Percentiles rank a stretch among this genome's conserved stretches.
Evolutionary conservation across 2,888 invertebrate species (phyloP).

Genomic region (Yponomeuta sedellus): DNA sequence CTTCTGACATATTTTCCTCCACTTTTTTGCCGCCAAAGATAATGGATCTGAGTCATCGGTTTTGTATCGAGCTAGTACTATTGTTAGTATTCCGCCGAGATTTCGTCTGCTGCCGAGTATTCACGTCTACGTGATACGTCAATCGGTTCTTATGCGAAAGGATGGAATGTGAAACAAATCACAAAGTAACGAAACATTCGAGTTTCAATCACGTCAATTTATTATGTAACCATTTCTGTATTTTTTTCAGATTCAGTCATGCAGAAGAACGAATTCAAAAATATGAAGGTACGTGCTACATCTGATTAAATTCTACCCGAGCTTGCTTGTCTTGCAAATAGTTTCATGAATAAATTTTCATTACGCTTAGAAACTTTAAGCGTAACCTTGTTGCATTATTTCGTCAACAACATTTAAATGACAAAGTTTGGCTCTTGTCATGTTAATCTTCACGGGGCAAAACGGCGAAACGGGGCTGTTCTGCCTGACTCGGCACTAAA

Average conservation of each 20-base stretch:
- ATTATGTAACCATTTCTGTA: not conserved
- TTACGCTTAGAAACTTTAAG: not conserved
- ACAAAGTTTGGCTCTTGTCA: slow-evolving; percentile 13
- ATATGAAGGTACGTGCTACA: slow-evolving; percentile 36
- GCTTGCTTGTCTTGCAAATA: not conserved
- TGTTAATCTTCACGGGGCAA: slow-evolving; percentile 9
- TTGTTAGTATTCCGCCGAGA: too few species aligned
- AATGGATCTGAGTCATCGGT: not conserved
- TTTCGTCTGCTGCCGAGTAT: too few species aligned
- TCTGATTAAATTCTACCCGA: not conserved
- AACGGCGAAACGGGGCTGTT: slow-evolving; percentile 1
- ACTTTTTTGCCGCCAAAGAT: not conserved
- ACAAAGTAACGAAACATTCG: too few species aligned
- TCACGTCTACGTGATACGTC: too few species aligned
- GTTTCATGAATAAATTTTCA: not conserved
- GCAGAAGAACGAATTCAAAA: slow-evolving; percentile 29
- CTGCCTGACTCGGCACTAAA: not conserved
- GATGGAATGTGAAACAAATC: too few species aligned
- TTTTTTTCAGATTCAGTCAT: slow-evolving; percentile 30
- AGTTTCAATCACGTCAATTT: too few species aligned
- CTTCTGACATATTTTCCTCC: slow-evolving; percentile 34
- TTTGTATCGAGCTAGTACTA: too few species aligned
- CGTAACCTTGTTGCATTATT: not conserved
- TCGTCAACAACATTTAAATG: slow-evolving; percentile 1
- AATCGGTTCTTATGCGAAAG: too few species aligned